Evolutionary conservation across 2,113 vertebrate genomes (phyloP), one percentile per base, ranked within the genome.

Genomic region (Mormoops blainvillei): DNA sequence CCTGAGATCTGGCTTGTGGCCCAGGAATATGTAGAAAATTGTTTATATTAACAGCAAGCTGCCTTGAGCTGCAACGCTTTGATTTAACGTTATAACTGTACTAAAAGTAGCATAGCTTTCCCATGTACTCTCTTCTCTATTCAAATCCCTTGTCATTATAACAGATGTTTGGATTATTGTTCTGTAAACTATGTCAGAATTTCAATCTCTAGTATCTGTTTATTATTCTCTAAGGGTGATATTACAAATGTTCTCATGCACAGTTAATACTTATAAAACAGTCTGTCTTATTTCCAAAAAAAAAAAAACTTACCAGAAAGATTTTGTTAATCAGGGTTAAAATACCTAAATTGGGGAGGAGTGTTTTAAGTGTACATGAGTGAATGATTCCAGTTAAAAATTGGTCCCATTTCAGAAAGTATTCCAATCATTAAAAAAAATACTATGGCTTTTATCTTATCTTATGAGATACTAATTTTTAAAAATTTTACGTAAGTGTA

Each of bases 141-240:
- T 99, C 98, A 99, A 99, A 99, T 99, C 99, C 99, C 99, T 99
- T 99, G 99, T 99, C 99, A 99, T 99, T 99, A 98, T 98, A 99
- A 99, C 99, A 99, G 99, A 99, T 99, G 99, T 99, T 99, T 99
- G 99, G 98, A 99, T 99, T 99, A 99, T 99, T 99, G 98, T 99
- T 99, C 98, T 99, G 99, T 99, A 99, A 99, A 99, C 99, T 98
- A 98, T 99, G 99, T 99, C 99, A 99, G 99, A 99, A 99, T 99
- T 99, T 99, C 98, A 98, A 98, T 99, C 98, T 99, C 98, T 99
- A 98, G 98, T 99, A 99, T 99, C 99, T 98, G 98, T 99, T 99
- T 99, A 99, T 99, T 99, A 99, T 99, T 99, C 99, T 99, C 99
- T 95, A 96, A 98, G 99, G 98, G 97, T 98, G 98, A 99, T 98